Base-by-base conservation (phyloP, 1,140 invertebrate species). In the Doryteuthis pealeii region DNA sequence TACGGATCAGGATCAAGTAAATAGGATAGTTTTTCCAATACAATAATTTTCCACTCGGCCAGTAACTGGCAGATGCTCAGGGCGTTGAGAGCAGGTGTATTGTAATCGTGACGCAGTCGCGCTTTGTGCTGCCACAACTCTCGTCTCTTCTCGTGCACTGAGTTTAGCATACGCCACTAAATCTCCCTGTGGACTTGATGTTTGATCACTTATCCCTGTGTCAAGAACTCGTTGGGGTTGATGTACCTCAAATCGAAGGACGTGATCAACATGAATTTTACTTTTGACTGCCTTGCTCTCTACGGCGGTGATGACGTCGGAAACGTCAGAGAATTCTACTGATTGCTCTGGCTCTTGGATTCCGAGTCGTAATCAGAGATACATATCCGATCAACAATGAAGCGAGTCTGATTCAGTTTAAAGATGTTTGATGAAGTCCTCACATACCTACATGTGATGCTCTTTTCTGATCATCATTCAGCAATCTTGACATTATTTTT, bases 51-150 rank as follows among this genome's bases (percentile, higher is more conserved):
- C n/a, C n/a, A n/a, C 45, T 49, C 45, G 45, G 2, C 65, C 15
- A 66, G 65, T n/a, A 66, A 66, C 65, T 66, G 65, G 15, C 30
- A 26, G 65, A 66, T 66, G 65, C 65, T 66, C 65, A 66, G 22
- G 65, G 2, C 65, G 65, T 66, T 66, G 26, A 22, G 65, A 66
- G 65, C 65, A 14, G 65, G 26, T 26, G 30, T 26, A 26, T 66
- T 66, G 65, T 66, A 14, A 66, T 0, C 12, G 65, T 66, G 26
- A 66, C 15, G 22, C 2, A 66, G 65, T 10, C 65, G 28, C 65
- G 26, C 15, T 14, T 66, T 66, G 65, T 14, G 15, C 65, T 66
- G 65, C 65, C 65, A 66, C 15, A 66, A 26, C 65, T 66, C 65
- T 66, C 65, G 65, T 31, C 65, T 66, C 65, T 66, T 66, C 65